Base-by-base conservation (phyloP, 2,113 vertebrate species). In the Pycnonotus jocosus region DNA sequence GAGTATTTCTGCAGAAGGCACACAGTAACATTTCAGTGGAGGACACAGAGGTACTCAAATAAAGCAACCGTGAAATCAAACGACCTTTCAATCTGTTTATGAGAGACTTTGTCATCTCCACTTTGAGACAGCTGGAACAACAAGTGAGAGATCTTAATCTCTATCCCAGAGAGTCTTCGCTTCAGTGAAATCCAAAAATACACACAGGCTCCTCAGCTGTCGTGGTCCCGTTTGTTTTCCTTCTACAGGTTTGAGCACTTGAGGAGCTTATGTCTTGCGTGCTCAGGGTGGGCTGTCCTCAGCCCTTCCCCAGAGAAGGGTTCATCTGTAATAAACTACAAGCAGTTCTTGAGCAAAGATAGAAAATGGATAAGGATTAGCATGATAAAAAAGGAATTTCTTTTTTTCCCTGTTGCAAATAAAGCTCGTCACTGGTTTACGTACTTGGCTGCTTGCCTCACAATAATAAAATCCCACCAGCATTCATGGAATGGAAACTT, bases 101-200 rank as follows among this genome's bases (percentile, higher is more conserved):
- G 76, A 86, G 57, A 84, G 45, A 62, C 64, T 90, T 79, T 70
- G 88, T 83, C 71, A 78, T 92, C 62, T 86, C 71, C 0, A 5
- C 58, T 92, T 85, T 8, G 14, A 88, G 82, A 56, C 71, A 93
- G 61, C 71, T 92, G 88, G 80, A 95, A 84, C 50, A 95, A 61
- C 4, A 7, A 86, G 61, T 35, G 81, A 62, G 38, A 82, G 65
- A 88, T 90, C 58, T 88, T 93, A 80, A 92, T 94, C 71, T 91
- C 10, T 72, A 61, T 77, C 74, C 58, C 74, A 83, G 60, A 80
- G 90, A 85, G 33, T 38, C 51, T 92, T 89, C 0, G 3, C 65
- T 82, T 90, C 80, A 87, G 38, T 88, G 93, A 92, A 88, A 90
- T 81, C 65, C 35, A 91, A 76, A 97, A 94, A 86, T 68, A 85